Evolutionary conservation across 2,888 invertebrate genomes (phyloP).

Genomic region (Thera obeliscata): DNA sequence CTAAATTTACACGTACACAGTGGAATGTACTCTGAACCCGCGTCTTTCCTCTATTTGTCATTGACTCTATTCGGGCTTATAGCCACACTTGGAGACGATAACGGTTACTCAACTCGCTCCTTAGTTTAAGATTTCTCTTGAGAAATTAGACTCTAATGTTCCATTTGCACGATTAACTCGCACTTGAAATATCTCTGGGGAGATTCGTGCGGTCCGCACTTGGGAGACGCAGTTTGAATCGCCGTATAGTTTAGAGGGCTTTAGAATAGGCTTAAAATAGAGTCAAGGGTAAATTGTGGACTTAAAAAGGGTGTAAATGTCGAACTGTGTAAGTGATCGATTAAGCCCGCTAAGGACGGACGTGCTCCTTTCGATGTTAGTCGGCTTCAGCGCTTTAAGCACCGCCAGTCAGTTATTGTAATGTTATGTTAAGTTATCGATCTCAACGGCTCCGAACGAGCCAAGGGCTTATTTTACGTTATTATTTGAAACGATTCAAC

Average conservation of each 20-base stretch:
- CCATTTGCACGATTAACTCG: not conserved
- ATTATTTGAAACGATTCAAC: slow-evolving; percentile 63
- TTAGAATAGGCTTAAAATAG: slow-evolving; percentile 1
- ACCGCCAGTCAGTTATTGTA: slow-evolving; percentile 68
- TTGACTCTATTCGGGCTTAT: slow-evolving; percentile 15
- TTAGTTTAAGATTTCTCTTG: not conserved
- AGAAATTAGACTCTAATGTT: not conserved
- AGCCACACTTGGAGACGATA: not conserved
- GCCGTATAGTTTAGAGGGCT: not conserved
- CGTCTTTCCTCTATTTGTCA: slow-evolving; percentile 25
- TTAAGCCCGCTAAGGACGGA: slow-evolving; percentile 48
- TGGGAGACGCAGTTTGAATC: not conserved
- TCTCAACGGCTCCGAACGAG: slow-evolving; percentile 76
- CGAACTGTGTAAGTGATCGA: slow-evolving; percentile 35
- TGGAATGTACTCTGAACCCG: slow-evolving; percentile 16
- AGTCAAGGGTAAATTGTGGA: slow-evolving; percentile 13
- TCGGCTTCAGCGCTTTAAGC: slow-evolving; percentile 70
- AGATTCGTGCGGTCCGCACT: not conserved
- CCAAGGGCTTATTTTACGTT: slow-evolving; percentile 68
- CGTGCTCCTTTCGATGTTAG: slow-evolving; percentile 62
- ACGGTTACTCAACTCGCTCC: not conserved
- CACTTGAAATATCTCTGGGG: not conserved
- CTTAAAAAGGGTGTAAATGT: slow-evolving; percentile 28
- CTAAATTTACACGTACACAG: slow-evolving; percentile 12
- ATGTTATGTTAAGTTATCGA: slow-evolving; percentile 74